These are phyloP conservation scores for Xenentodon cancila DNA, from an alignment of 2,797 vertebrate genomes.

Conservation along the genomic window DNA sequence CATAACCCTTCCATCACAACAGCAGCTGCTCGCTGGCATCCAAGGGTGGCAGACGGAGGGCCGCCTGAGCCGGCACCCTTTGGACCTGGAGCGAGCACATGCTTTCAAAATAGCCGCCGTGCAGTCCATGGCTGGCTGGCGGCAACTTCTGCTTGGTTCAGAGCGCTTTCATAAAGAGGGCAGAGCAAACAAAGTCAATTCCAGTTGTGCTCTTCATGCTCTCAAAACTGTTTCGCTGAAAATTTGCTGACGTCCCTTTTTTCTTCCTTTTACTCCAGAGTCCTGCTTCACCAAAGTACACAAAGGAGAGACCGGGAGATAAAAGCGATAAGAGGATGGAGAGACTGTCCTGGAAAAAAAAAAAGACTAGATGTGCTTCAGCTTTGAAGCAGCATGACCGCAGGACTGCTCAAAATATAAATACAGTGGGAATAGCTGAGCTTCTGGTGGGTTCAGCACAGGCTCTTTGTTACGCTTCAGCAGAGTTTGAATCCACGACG, in stretches of 20 bases:
- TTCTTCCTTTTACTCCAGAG: slow-evolving; percentile 29
- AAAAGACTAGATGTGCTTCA: slow-evolving; percentile 13
- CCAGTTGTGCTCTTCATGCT: no score
- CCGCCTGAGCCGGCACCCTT: slow-evolving; percentile 51
- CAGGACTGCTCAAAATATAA: neutral
- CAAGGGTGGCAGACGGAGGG: slow-evolving; percentile 15
- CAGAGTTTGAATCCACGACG: neutral
- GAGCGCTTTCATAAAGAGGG: no score
- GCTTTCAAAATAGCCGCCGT: slow-evolving; percentile 69
- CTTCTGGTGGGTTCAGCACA: neutral
- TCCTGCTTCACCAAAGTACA: slow-evolving; percentile 61
- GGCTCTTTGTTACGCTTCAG: neutral
- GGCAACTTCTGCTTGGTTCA: no score
- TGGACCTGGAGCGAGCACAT: slow-evolving; percentile 59
- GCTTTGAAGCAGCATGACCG: slow-evolving; percentile 4
- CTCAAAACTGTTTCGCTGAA: neutral
- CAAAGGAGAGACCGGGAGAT: slow-evolving; percentile 55
- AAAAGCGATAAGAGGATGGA: slow-evolving; percentile 45
- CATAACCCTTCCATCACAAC: slow-evolving; percentile 24
- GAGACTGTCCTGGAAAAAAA: slow-evolving; percentile 15
- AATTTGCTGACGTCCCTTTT: slow-evolving; percentile 36
- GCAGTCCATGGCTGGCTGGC: slow-evolving; percentile 17
- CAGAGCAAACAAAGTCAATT: no score
- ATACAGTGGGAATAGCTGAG: neutral
- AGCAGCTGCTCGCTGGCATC: slow-evolving; percentile 19